Conservation (phyloP, 2,113 vertebrate genomes). For the Empidonax traillii region DNA sequence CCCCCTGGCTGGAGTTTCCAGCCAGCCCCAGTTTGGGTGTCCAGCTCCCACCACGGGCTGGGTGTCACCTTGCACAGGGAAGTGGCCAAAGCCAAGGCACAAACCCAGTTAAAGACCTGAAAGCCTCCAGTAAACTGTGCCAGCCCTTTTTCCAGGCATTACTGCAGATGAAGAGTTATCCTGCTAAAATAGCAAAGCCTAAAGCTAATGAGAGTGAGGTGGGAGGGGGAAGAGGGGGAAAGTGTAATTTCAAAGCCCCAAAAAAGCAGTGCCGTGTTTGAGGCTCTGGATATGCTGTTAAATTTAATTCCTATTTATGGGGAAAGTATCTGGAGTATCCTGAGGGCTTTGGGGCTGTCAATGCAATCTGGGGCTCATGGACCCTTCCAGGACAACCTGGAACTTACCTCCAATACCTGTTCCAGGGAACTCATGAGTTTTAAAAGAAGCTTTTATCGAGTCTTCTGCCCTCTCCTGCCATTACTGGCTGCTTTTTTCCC, state of each 20-base stretch:
- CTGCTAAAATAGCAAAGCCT: constrained; percentile 33
- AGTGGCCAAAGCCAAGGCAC: neutral
- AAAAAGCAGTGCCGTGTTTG: neutral
- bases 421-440: neutral
- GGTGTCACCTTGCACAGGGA: rapidly evolving
- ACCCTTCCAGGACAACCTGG: neutral
- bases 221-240: constrained; percentile 34
- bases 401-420: neutral
- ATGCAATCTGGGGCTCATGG: neutral
- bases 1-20: neutral
- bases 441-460: neutral
- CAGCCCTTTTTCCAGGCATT: neutral
- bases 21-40: rapidly evolving
- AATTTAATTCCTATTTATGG: neutral
- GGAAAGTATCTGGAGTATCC: neutral
- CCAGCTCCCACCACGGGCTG: neutral
- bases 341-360: neutral
- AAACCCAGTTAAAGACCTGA: neutral
- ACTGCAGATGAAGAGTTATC: neutral
- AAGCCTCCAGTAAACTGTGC: rapidly evolving
- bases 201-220: constrained; percentile 10
- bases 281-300: neutral
- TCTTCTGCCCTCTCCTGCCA: neutral
- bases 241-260: constrained; percentile 18
- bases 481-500: neutral